Evolutionary conservation across 2,113 vertebrate species (phyloP).

Genomic region (Malurus cyaneus): DNA sequence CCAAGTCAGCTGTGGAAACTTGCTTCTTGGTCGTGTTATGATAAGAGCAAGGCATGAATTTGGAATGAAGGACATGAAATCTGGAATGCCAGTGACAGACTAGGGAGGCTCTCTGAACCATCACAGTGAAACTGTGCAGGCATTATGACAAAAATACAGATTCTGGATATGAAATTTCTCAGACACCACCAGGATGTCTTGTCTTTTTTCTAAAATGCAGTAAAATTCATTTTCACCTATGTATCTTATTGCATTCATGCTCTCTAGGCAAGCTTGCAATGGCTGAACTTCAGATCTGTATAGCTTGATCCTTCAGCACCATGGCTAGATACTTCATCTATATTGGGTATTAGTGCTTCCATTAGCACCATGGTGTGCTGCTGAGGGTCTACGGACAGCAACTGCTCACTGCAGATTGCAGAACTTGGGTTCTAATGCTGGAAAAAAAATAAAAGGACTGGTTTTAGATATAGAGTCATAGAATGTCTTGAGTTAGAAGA

Average conservation of each 20-base stretch:
- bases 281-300: neutral
- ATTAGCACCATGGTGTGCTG: neutral
- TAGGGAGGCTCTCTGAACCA: neutral
- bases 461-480: neutral
- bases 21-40: neutral
- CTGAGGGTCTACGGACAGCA: neutral
- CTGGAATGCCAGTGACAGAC: neutral
- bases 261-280: neutral
- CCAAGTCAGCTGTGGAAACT: neutral
- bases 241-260: neutral
- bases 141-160: neutral
- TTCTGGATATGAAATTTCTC: neutral
- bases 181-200: neutral
- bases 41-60: neutral
- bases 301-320: neutral
- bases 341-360: neutral
- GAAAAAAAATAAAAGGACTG: neutral
- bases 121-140: neutral
- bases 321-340: neutral
- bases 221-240: neutral
- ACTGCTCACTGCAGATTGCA: rapidly evolving
- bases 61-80: neutral
- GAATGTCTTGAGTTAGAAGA: neutral
- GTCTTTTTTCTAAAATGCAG: neutral
- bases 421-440: rapidly evolving